Evolutionary conservation across 2,888 invertebrate genomes (phyloP).

Genomic region (Crocallis elinguaria): DNA sequence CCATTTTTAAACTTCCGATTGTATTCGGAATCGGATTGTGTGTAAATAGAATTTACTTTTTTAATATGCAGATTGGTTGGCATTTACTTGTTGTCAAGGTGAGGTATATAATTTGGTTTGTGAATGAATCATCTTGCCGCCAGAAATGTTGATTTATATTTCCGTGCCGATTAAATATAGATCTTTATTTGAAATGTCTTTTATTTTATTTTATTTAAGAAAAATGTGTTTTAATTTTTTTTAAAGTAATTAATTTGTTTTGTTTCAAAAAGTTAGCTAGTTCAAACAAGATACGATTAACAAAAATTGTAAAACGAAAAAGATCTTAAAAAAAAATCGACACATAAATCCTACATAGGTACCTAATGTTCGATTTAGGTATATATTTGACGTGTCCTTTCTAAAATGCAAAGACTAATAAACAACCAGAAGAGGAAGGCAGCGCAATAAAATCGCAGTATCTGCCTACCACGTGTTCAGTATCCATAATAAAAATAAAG

Average conservation of each 20-base stretch:
- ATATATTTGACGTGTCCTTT: slow-evolving; percentile 1
- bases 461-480: slow-evolving; percentile 73
- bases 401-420: slow-evolving; percentile 28
- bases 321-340: too few relatives aligned
- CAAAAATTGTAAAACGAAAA: too few relatives aligned
- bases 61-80: slow-evolving; percentile 32
- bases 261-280: too few relatives aligned
- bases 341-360: too few relatives aligned
- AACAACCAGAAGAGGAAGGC: slow-evolving; percentile 64
- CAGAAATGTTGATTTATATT: neutral
- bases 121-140: neutral
- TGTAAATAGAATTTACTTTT: slow-evolving; percentile 58
- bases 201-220: too few relatives aligned
- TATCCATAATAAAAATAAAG: slow-evolving; percentile 81
- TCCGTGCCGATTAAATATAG: neutral
- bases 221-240: too few relatives aligned
- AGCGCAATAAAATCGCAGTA: slow-evolving; percentile 64
- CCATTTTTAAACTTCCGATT: slow-evolving; percentile 61
- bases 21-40: slow-evolving; percentile 65
- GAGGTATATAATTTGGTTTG: neutral
- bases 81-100: slow-evolving; percentile 37
- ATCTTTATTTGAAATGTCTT: neutral
- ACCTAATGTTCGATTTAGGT: too few relatives aligned
- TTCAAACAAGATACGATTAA: too few relatives aligned
- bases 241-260: too few relatives aligned